These are phyloP conservation scores for Scelioninae gen. 2 DNA, from an alignment of 2,888 invertebrate species.

Conservation along the genomic window DNA sequence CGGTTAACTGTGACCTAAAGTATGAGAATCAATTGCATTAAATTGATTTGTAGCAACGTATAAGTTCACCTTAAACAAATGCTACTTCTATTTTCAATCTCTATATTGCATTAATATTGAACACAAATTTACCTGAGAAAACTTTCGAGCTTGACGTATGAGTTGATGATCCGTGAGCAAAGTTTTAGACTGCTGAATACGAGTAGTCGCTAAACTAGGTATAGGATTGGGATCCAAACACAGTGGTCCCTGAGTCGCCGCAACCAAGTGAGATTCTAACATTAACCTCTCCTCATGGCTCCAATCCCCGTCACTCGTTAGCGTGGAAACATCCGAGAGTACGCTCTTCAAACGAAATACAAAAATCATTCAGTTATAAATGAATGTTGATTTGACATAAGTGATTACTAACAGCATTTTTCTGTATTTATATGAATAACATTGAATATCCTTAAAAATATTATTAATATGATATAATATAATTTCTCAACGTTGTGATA, in stretches of 20 bases:
- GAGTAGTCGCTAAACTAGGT: conserved; percentile 85
- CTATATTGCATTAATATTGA: too few relatives aligned
- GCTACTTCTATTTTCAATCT: too few relatives aligned
- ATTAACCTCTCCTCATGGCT: conserved; percentile 85
- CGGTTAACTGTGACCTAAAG: conserved; percentile 85
- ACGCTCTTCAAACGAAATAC: conserved; percentile 69
- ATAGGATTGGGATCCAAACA: conserved; percentile 93
- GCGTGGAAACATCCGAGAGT: conserved; percentile 74
- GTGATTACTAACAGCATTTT: too few relatives aligned
- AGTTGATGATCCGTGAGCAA: conserved; percentile 85
- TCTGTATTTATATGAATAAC: too few relatives aligned
- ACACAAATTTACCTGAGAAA: conserved; percentile 80
- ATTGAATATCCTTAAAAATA: too few relatives aligned
- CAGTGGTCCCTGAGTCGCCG: conserved; percentile 90
- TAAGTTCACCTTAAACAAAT: too few relatives aligned
- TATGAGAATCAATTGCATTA: conserved; percentile 1
- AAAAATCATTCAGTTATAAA: too few relatives aligned
- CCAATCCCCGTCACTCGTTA: conserved; percentile 77
- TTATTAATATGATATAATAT: too few relatives aligned
- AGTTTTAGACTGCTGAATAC: conserved; percentile 84
- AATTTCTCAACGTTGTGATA: too few relatives aligned
- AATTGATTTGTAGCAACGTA: neutral
- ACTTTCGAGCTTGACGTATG: conserved; percentile 85
- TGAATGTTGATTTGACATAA: too few relatives aligned
- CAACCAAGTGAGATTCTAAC: conserved; percentile 89